These are phyloP conservation scores for Empidonax alnorum DNA, from an alignment of 2,113 vertebrate species.

Conservation along the genomic window DNA sequence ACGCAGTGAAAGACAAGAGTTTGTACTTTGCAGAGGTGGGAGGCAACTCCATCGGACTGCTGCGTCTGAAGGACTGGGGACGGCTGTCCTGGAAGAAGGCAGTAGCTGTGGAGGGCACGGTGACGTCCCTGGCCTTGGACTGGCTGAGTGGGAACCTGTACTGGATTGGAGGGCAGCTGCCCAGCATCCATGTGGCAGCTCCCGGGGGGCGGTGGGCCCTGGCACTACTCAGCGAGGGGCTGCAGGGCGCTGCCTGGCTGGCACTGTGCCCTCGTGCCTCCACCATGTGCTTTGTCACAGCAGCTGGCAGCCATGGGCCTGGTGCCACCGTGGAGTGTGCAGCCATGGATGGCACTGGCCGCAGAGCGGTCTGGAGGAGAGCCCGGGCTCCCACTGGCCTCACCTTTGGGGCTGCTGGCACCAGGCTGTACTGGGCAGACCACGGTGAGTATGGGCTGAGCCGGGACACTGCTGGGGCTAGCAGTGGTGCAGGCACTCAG, in stretches of 20 bases:
- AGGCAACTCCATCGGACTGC: slow-evolving; percentile 71
- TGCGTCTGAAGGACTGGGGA: slow-evolving; percentile 74
- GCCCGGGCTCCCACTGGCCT: slow-evolving; percentile 76
- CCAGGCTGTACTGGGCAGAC: slow-evolving; percentile 88
- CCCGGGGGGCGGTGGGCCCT: slow-evolving; percentile 54
- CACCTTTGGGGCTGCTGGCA: slow-evolving; percentile 74
- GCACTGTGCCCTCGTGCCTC: slow-evolving; percentile 80
- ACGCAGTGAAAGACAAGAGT: slow-evolving; percentile 67
- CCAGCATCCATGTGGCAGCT: slow-evolving; percentile 78
- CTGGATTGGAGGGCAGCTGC: slow-evolving; percentile 79
- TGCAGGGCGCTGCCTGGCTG: slow-evolving; percentile 73
- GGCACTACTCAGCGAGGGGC: slow-evolving; percentile 68
- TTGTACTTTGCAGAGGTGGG: slow-evolving; percentile 81
- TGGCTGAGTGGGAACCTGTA: slow-evolving; percentile 90
- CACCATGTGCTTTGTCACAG: slow-evolving; percentile 81
- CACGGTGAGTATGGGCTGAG: slow-evolving; percentile 66
- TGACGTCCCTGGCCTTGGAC: slow-evolving; percentile 84
- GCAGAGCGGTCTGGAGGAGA: slow-evolving; percentile 79
- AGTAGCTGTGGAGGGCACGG: slow-evolving; percentile 72
- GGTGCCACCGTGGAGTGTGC: slow-evolving; percentile 74
- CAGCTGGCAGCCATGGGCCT: neutral
- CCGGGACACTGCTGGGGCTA: accelerated
- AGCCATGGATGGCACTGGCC: slow-evolving; percentile 84
- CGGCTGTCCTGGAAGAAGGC: slow-evolving; percentile 67
- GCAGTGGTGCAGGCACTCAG: accelerated